Evolutionary conservation across 2,888 invertebrate species (phyloP), one percentile per base, ranked within the genome.

Genomic region (Buathra laborator): DNA sequence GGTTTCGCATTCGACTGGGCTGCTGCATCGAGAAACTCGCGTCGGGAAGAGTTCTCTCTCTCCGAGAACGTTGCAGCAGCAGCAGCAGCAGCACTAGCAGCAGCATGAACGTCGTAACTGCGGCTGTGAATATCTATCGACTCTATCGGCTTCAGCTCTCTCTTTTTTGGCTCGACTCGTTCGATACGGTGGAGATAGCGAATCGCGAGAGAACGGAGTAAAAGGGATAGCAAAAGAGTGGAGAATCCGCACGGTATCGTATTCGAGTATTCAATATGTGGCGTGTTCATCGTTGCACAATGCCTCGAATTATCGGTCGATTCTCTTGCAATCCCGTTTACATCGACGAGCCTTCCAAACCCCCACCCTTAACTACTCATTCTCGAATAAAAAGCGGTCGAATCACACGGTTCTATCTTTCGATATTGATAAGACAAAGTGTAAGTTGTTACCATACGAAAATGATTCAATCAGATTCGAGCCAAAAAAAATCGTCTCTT

Each of bases 71-170:
- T 72, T 59, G 76, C 66, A 66, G n/a, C 46, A 19, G 70, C 37
- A 62, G 29, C 79, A 71, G 71, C 71, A 53, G 68, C 51, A 77
- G n/a, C n/a, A n/a, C n/a, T n/a, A 62, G 29, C 79, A 71, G 71
- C 71, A 53, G 68, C 51, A 77, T 64, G 68, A 79, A 74, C 64
- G 56, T 74, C 86, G 85, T 86, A 88, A 86, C 86, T 81, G 81
- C 78, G 67, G 82, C 86, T 88, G 87, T 89, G 90, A 90, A 90
- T 90, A 88, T 88, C 90, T 87, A 89, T 89, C 86, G 89, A 86
- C 86, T 90, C 86, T 88, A 88, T 86, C 66, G 80, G 83, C 72
- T 51, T 48, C 59, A 37, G 81, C 62, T 84, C 81, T 66, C 59
- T 14, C 67, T 72, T 77, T 81, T 76, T 19, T 24, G 32, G 72